Evolutionary conservation across 23 tunicate genomes (phyloP).

Genomic region (Halocynthia aurantium): DNA sequence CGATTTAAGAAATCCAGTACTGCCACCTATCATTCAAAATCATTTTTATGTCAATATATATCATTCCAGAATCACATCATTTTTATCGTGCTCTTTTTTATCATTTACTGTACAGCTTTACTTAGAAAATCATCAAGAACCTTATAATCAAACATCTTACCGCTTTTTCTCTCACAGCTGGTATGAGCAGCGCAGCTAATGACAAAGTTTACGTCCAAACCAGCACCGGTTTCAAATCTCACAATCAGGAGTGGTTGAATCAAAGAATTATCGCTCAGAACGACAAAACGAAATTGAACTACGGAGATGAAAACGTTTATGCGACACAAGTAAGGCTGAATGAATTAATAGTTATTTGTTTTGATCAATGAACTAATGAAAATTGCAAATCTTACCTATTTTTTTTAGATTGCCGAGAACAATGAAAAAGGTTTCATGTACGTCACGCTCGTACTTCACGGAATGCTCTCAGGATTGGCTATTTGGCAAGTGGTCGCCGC

Average conservation of each 20-base stretch:
- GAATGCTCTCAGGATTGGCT: constrained; percentile 60
- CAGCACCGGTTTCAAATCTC: constrained; percentile 21
- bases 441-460: constrained; percentile 46
- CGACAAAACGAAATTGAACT: constrained; percentile 3
- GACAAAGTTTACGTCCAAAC: constrained; percentile 82
- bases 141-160: no score
- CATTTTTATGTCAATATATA: no score
- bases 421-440: constrained; percentile 38
- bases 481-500: constrained; percentile 57
- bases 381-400: neutral
- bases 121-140: no score
- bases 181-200: constrained; percentile 48
- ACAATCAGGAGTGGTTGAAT: constrained; percentile 19
- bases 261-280: neutral
- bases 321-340: neutral
- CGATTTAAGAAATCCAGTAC: no score
- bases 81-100: no score
- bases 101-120: no score
- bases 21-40: no score
- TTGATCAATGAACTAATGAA: neutral
- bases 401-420: constrained; percentile 11
- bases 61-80: no score
- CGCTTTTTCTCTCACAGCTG: no score
- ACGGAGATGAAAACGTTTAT: constrained; percentile 13
- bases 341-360: no score